A percentile compares a stretch with the other conserved stretches of the same genome.
phyloP scores from a whole-genome alignment of 2,797 vertebrate species.

The Perodicticus potto region DNA sequence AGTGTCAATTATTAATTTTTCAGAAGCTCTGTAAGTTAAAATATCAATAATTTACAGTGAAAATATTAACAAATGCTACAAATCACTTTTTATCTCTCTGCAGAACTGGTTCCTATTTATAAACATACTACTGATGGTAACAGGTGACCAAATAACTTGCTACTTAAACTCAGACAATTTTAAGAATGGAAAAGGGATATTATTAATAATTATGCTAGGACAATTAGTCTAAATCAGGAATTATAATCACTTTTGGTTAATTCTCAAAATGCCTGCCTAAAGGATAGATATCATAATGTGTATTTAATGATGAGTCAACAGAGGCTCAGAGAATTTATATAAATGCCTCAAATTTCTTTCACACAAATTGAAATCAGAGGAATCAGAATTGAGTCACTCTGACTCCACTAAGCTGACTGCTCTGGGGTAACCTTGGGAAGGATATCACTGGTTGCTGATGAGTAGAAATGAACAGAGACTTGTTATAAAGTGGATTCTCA shows the following conservation, averaged over 20 bases:
- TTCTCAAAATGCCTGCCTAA: background rate
- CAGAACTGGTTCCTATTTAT: background rate
- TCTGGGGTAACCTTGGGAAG: background rate
- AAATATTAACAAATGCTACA: background rate
- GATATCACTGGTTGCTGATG: background rate
- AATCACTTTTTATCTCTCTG: background rate
- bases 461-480: background rate
- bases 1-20: background rate
- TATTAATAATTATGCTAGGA: background rate
- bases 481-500: background rate
- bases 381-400: background rate
- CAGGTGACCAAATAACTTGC: background rate
- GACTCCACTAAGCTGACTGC: background rate
- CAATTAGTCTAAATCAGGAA: background rate
- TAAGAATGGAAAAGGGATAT: background rate
- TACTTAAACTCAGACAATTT: background rate
- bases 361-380: background rate
- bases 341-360: background rate
- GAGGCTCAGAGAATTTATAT: background rate
- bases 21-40: background rate
- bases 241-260: background rate
- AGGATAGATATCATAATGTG: background rate
- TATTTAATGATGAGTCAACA: background rate
- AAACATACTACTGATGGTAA: background rate
- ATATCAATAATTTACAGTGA: background rate